Evolutionary conservation across 1,140 invertebrate genomes (phyloP), one percentile per base, ranked within the genome.

Genomic region (Bombus sibiricus): DNA sequence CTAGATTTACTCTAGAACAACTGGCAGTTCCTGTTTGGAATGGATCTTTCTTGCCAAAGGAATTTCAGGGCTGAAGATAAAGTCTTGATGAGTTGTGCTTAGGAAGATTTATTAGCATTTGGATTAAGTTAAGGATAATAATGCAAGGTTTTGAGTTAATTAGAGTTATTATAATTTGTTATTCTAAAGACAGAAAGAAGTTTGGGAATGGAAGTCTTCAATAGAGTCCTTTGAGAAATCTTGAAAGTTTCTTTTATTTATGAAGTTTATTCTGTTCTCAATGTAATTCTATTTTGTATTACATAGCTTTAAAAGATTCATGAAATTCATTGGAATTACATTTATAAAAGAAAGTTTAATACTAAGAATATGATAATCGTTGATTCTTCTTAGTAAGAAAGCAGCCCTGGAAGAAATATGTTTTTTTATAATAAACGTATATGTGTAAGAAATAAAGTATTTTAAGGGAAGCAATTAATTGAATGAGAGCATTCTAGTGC

Each of bases 1-100:
- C 93, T 90, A 87, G 82, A 83, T 68, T 84, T 72, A 64, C 69
- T 91, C 57, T 91, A 88, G 71, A 71, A 22, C 75, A 72, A 34
- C 53, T 57, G 69, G 62, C 28, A 34, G 64, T 81, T 57, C 37
- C 57, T 25, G 28, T 34, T 47, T 43, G 37, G 47, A 34, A 34
- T 75, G 3, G 18, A 18, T 37, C n/a, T 47, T 22, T 66, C 25
- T 68, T 66, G 18, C 10, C 12, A 4, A 57, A 37, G 32, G 53
- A 41, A 32, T 71, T 57, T 57, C 28, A 76, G 25, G 32, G 41
- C 39, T 66, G n/a, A 66, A 66, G 13, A 18, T 28, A 53, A 53
- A 22, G 18, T 53, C 47, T 53, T 22, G 47, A 28, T 76, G 1
- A 41, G 25, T 37, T 37, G 15, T 34, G 39, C 4, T 39, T 71